phyloP scores from a whole-genome alignment of 2,888 invertebrate species.

The Rutpela maculata region DNA sequence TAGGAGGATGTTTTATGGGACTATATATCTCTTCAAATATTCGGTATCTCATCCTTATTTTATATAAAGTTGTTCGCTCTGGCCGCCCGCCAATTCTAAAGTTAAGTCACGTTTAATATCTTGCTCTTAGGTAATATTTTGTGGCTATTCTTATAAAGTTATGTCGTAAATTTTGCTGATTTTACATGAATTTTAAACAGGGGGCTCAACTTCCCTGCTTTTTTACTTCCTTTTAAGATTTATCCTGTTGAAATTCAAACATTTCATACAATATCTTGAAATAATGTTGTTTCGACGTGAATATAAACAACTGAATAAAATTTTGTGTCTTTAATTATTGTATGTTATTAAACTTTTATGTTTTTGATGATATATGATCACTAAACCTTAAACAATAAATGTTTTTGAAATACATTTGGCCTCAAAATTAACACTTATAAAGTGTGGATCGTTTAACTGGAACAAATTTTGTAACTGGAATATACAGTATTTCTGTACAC shows the following conservation, averaged over 20 bases:
- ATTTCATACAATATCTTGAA: background rate
- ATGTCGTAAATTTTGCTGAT: constrained; percentile 66
- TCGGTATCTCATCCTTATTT: constrained; percentile 67
- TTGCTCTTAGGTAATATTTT: constrained; percentile 67
- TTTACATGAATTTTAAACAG: constrained; percentile 65
- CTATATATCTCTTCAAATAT: constrained; percentile 68
- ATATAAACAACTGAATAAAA: too few relatives aligned
- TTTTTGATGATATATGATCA: too few relatives aligned
- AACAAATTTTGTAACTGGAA: too few relatives aligned
- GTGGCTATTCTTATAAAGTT: constrained; percentile 68
- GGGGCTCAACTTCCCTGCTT: constrained; percentile 35
- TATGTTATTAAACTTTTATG: too few relatives aligned
- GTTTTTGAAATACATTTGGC: too few relatives aligned
- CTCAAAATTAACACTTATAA: too few relatives aligned
- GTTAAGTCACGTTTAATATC: constrained; percentile 70
- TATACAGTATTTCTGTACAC: too few relatives aligned
- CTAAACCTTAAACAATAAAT: too few relatives aligned
- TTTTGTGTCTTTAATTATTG: too few relatives aligned
- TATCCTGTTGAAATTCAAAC: background rate
- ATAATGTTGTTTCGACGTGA: background rate
- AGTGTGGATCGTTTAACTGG: too few relatives aligned
- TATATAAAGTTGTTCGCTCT: constrained; percentile 61
- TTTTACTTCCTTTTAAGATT: constrained; percentile 9
- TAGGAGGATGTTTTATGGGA: constrained; percentile 64
- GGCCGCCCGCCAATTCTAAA: constrained; percentile 62